These are phyloP conservation scores for Drosophila monieri DNA, from an alignment of 2,888 invertebrate species.

Conservation along the genomic window DNA sequence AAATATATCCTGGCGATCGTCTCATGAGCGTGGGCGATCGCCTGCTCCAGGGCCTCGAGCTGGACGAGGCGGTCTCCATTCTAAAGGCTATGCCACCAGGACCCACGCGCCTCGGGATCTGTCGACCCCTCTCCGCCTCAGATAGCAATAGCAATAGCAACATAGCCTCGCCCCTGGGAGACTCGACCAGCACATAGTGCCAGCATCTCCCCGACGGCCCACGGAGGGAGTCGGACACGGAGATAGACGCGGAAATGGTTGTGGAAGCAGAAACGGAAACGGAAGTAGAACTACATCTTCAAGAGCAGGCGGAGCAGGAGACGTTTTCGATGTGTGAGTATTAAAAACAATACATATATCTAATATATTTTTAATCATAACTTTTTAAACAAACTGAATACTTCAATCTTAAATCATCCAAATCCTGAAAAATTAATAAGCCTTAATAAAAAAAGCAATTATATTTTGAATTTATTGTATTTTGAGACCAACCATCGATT, in stretches of 20 bases:
- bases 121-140: constrained; percentile 87
- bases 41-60: constrained; percentile 94
- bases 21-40: constrained; percentile 95
- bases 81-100: constrained; percentile 97
- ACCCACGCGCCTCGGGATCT: constrained; percentile 94
- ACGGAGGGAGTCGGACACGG: constrained; percentile 15
- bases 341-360: no score
- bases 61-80: constrained; percentile 98
- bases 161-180: constrained; percentile 82
- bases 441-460: no score
- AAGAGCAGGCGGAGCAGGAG: constrained; percentile 14
- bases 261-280: constrained; percentile 1
- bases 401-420: no score
- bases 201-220: constrained; percentile 29
- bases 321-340: constrained; percentile 76
- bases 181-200: constrained; percentile 84
- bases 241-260: constrained; percentile 8
- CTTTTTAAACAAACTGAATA: no score
- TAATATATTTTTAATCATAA: not conserved
- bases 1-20: constrained; percentile 97
- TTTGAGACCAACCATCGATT: no score
- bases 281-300: not conserved
- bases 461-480: no score
- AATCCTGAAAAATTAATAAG: no score
- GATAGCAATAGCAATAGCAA: constrained; percentile 84